Evolutionary conservation across 2,797 vertebrate species (phyloP), one percentile per base, ranked within the genome.

Genomic region (Danio jaintianensis): DNA sequence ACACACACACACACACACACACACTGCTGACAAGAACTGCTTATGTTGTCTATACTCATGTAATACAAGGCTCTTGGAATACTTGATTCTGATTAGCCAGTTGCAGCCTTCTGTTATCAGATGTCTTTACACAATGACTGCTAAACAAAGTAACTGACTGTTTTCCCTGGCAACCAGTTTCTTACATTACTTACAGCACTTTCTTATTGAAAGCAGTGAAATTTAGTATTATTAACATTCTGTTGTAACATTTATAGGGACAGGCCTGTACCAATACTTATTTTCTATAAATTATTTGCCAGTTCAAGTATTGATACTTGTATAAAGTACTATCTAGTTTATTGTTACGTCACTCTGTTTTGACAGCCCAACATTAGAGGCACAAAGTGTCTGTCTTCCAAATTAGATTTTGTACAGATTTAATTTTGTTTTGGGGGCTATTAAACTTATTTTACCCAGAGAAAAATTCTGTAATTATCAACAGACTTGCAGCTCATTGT

Each of bases 1-100:
- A 75, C 63, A 80, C 40, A 68, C 40, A 78, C 40, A 36, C 40
- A 75, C 48, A 42, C 62, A 38, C 63, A 55, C 69, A 73, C 20
- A 40, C 12, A 12, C 29, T 38, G n/a, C 12, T 45, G 50, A 76
- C 40, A 66, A 76, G 61, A 55, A 43, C 62, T 45, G 20, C 15
- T 16, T 29, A 48, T 78, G 75, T 68, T 20, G 42, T n/a, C 20
- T 67, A n/a, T 56, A 77, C 42, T 29, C 50, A 43, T 66, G 8
- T 71, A 42, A 8, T 20, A 42, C n/a, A 55, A 55, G 10, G n/a
- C n/a, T 55, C 38, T 71, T 70, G 36, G 11, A 70, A 42, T 70
- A 55, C n/a, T 55, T 55, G 68, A 71, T 71, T 55, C 68, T 55
- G 38, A 38, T 55, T 53, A 50, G 67, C 6, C 16, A 40, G 16